Base-by-base conservation (phyloP, 1,140 invertebrate species). In the Holcopasites calliopsidis region DNA sequence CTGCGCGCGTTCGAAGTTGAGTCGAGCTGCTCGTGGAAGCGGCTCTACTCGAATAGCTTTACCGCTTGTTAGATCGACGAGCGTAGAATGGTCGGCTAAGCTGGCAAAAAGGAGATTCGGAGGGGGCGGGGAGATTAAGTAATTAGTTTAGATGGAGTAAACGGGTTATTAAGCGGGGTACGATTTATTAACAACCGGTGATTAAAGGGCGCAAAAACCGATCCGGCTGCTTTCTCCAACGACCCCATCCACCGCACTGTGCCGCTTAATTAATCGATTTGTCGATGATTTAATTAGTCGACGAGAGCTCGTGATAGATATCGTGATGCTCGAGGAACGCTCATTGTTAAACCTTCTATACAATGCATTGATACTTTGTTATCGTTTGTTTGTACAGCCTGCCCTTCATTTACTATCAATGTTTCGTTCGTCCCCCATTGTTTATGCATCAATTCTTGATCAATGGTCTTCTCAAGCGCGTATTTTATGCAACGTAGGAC, bases 251-350 rank as follows among this genome's bases (percentile, higher is more conserved):
- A n/a, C n/a, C n/a, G n/a, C 35, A 1, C 5, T 42, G 31, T 61
- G 10, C 64, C 26, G 16, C 3, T 65, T 60, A 54, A 80, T 58
- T 26, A 68, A 73, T 62, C n/a, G 40, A 49, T 23, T 0, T 8
- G 26, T 13, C 21, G 47, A 69, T 58, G 57, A 74, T 78, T 44
- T 54, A 78, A 64, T 78, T 64, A 62, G 10, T 64, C 42, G n/a
- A 6, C 10, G 5, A 23, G 11, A 42, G 16, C 52, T 3, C 7
- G 3, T 1, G 61, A 23, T 21, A 3, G 6, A n/a, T 16, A 18
- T 35, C n/a, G 31, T 35, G 18, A 16, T 31, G 4, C 10, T 23
- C 31, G 10, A 65, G 26, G 11, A 47, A 13, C 18, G 16, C 18
- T 23, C 18, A 2, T 1, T n/a, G 18, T 11, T 3, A 10, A 23